Percentiles rank a stretch among this genome's conserved stretches.
phyloP scores from a whole-genome alignment of 2,797 vertebrate species.

The Sebastiscus albofasciatus region DNA sequence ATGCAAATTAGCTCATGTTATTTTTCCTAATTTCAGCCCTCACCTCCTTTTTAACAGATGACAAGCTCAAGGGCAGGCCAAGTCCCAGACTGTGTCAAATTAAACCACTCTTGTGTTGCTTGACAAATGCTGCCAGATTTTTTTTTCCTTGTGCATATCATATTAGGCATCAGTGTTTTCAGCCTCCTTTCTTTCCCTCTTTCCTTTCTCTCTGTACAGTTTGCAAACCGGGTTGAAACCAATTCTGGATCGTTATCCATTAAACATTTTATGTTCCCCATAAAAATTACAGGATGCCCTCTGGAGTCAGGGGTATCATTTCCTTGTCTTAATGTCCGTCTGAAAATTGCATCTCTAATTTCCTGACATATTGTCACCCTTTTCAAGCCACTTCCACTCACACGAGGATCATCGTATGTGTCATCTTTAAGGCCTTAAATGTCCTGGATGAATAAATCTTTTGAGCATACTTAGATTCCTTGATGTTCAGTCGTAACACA shows the following conservation, averaged over 20 bases:
- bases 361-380: constrained; percentile 47
- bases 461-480: constrained; percentile 7
- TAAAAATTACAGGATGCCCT: constrained; percentile 63
- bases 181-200: background rate
- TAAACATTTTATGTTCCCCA: constrained; percentile 66
- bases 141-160: background rate
- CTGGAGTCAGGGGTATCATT: constrained; percentile 53
- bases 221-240: constrained; percentile 35
- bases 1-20: constrained; percentile 48
- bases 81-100: constrained; percentile 52
- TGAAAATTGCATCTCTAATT: constrained; percentile 63
- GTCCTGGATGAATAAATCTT: constrained; percentile 40
- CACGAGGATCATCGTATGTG: constrained; percentile 25
- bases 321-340: constrained; percentile 52
- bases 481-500: constrained; percentile 3
- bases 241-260: constrained; percentile 61
- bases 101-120: constrained; percentile 33
- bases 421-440: constrained; percentile 41
- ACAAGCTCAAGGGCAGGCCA: constrained; percentile 40
- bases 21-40: constrained; percentile 44
- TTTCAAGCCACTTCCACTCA: constrained; percentile 41
- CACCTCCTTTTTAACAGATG: constrained; percentile 53
- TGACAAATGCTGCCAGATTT: constrained; percentile 19
- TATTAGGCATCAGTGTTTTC: background rate
- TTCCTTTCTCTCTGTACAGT: constrained; percentile 15